Evolutionary conservation across 2,113 vertebrate species (phyloP).

Genomic region (Cervus canadensis): DNA sequence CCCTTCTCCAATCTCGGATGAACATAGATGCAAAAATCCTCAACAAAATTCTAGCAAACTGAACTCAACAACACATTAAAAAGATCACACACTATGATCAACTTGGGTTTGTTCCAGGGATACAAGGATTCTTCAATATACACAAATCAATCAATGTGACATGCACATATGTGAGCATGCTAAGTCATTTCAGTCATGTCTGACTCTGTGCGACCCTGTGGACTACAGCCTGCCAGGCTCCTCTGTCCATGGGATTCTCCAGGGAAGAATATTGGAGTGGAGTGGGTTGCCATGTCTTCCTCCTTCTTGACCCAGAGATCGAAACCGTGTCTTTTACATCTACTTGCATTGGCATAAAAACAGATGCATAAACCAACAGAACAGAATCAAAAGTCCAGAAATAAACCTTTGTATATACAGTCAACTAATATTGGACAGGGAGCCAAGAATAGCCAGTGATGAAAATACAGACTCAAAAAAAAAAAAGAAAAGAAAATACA

Average conservation of each 20-base stretch:
- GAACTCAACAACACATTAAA: neutral
- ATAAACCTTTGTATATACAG: neutral
- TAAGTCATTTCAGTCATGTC: neutral
- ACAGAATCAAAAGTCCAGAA: neutral
- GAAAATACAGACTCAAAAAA: neutral
- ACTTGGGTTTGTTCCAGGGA: neutral
- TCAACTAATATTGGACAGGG: neutral
- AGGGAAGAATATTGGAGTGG: neutral
- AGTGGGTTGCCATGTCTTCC: neutral
- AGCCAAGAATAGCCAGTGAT: neutral
- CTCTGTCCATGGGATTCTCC: neutral
- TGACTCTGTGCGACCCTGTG: neutral
- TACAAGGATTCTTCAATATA: neutral
- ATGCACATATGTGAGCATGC: accelerated
- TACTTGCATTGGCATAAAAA: neutral
- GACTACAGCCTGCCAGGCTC: neutral
- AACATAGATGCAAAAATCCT: neutral
- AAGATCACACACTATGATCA: neutral
- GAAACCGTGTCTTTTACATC: neutral
- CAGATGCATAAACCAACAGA: neutral
- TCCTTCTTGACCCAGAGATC: neutral
- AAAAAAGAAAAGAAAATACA: neutral
- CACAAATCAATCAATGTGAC: neutral
- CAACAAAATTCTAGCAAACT: neutral
- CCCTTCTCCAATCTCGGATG: neutral